Evolutionary conservation across 2,797 vertebrate genomes (phyloP).

Genomic region (Nasua narica): DNA sequence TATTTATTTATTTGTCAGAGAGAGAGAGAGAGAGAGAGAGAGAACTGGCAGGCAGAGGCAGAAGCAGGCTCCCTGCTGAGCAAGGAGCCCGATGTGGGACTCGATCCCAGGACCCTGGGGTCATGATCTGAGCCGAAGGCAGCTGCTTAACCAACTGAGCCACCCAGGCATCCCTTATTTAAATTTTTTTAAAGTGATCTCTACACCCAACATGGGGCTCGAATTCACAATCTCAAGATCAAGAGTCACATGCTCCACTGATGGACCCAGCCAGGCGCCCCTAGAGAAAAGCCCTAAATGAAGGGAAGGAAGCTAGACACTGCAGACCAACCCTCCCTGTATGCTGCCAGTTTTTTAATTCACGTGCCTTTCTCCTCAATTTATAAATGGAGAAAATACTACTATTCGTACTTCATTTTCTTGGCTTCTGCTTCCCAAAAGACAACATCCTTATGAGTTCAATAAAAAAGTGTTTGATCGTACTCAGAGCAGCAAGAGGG

Average conservation of each 20-base stretch:
- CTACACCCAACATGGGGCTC: background rate
- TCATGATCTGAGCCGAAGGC: no score
- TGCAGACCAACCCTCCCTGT: background rate
- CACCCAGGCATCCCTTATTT: no score
- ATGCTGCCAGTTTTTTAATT: background rate
- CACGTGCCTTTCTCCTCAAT: background rate
- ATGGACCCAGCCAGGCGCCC: background rate
- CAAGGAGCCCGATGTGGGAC: no score
- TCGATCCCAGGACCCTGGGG: no score
- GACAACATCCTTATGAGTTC: background rate
- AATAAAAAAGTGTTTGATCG: background rate
- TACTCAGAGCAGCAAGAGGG: background rate
- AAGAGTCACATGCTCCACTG: background rate
- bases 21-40: no score
- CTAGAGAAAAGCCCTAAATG: background rate
- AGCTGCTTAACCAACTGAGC: no score
- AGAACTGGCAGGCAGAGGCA: no score
- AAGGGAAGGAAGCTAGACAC: background rate
- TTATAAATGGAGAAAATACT: background rate
- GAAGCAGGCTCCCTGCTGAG: no score
- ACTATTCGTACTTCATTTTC: background rate
- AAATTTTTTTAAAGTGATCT: background rate
- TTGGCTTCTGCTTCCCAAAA: background rate
- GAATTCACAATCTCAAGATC: background rate
- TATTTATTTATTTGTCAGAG: no score